Base-by-base conservation (phyloP, 53 echinoderm and acorn worm species). In the Zoroaster sp. region DNA sequence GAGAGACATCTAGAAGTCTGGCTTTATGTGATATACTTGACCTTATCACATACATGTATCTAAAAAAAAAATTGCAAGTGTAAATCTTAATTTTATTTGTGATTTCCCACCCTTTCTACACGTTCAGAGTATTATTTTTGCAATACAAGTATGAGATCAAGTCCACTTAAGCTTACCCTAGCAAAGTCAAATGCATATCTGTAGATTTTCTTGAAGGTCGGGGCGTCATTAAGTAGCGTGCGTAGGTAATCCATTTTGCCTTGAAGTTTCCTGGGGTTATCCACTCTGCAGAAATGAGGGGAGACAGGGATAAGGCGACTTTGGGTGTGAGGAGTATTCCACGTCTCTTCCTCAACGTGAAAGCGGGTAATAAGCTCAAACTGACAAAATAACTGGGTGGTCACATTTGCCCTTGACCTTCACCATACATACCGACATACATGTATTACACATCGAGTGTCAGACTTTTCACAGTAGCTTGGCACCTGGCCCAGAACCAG, bases 151-250 rank as follows among this genome's bases (percentile, higher is more conserved):
- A n/a, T n/a, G n/a, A n/a, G n/a, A n/a, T n/a, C n/a, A n/a, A n/a
- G n/a, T n/a, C n/a, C n/a, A n/a, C n/a, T 43, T 75, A 0, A 23
- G 51, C 93, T 95, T 88, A 99, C 99, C 90, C 99, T 91, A 15
- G 96, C 99, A 96, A 99, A 99, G 83, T 99, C 99, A 90, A 94
- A 99, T 47, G 99, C 99, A 85, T 94, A 99, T 99, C 99, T 99
- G 88, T 99, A 99, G 47, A 96, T 99, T 83, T 96, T 94, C 88
- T 99, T 99, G 74, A 94, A 99, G 31, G 95, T 92, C 33, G 92
- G 91, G 65, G 94, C 90, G 70, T 99, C 99, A 54, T 94, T 91
- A 37, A 96, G 92, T 89, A 94, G 91, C 15, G 89, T 87, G 54
- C 96, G 78, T 35, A 99, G 69, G 34, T 83, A 87, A 31, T 99